Conservation (phyloP, 2,113 vertebrate genomes). For the Bothrops jararaca region DNA sequence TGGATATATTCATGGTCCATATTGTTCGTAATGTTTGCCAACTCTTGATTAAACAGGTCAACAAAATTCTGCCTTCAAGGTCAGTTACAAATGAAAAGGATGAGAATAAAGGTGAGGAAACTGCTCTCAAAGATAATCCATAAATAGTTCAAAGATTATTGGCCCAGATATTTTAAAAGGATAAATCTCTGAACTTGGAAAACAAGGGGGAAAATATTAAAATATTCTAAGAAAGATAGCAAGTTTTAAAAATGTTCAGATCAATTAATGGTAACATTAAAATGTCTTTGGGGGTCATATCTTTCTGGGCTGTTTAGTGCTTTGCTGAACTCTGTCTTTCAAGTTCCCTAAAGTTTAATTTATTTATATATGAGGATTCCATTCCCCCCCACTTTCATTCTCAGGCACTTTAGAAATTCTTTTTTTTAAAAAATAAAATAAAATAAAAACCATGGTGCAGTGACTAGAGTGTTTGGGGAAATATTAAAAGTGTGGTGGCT, state of each 20-base stretch:
- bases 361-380: neutral
- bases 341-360: neutral
- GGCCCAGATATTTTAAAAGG: conserved; percentile 42
- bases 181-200: conserved; percentile 25
- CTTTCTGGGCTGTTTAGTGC: neutral
- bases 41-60: conserved; percentile 57
- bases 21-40: conserved; percentile 61
- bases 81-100: conserved; percentile 58
- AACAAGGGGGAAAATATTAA: neutral
- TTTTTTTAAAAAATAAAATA: neutral
- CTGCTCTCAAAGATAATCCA: conserved; percentile 53
- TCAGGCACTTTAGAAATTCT: neutral
- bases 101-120: conserved; percentile 43
- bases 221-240: neutral
- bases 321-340: neutral
- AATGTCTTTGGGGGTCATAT: neutral
- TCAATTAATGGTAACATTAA: neutral
- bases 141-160: conserved; percentile 40
- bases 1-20: conserved; percentile 28
- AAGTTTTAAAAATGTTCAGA: neutral
- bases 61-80: conserved; percentile 51
- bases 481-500: neutral
- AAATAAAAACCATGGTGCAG: neutral
- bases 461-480: neutral
- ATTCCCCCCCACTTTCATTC: neutral